A percentile compares a stretch with the other conserved stretches of the same genome.
Evolutionary conservation across 1,140 invertebrate genomes (phyloP).

Genomic region (Orchesella cincta): DNA sequence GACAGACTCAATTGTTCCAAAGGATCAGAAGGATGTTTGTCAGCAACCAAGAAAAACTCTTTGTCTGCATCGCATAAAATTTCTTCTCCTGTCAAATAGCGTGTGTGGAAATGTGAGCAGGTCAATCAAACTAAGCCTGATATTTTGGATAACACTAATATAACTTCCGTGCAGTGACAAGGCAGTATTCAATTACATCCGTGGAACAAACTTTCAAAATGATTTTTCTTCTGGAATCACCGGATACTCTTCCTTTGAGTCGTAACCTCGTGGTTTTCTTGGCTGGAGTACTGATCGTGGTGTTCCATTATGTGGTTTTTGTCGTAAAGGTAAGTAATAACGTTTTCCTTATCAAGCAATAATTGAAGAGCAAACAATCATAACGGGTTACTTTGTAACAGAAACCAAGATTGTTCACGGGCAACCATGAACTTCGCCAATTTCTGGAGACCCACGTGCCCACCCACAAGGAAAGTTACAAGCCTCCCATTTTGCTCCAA

Average conservation of each 20-base stretch:
- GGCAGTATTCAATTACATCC: too few species aligned
- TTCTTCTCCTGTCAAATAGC: too few species aligned
- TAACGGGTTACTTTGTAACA: background rate
- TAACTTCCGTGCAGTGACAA: too few species aligned
- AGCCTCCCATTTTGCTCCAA: constrained; percentile 1
- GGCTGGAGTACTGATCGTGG: background rate
- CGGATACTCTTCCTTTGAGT: background rate
- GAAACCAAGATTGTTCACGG: constrained; percentile 1
- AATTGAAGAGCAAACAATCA: background rate
- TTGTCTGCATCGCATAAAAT: too few species aligned
- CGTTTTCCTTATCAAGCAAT: background rate
- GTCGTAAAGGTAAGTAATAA: background rate
- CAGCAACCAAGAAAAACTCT: too few species aligned
- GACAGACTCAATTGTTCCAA: too few species aligned
- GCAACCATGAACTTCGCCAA: background rate
- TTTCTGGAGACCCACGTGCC: constrained; percentile 21
- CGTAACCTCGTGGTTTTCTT: background rate
- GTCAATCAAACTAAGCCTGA: too few species aligned
- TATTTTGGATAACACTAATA: too few species aligned
- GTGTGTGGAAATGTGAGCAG: too few species aligned
- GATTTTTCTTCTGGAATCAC: background rate
- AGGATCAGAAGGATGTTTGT: too few species aligned
- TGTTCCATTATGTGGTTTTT: background rate
- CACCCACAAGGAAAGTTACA: constrained; percentile 13
- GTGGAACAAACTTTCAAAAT: too few species aligned